These are phyloP conservation scores for Leptogaster cylindrica DNA, from an alignment of 2,888 invertebrate genomes.

Conservation along the genomic window DNA sequence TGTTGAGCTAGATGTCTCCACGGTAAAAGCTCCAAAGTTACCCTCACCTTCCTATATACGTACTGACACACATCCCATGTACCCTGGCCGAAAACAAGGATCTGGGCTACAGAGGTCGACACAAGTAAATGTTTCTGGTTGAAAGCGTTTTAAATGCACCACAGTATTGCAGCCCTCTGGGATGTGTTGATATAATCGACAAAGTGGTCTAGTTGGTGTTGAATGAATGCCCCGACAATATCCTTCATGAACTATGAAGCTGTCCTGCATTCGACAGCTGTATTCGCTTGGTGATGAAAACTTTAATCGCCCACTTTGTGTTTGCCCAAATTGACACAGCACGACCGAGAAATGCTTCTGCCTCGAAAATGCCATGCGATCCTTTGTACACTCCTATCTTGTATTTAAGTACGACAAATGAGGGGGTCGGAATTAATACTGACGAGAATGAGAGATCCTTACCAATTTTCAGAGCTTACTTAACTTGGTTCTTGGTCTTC, in stretches of 20 bases:
- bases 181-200: slow-evolving; percentile 38
- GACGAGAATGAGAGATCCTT: too few species aligned
- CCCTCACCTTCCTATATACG: neutral
- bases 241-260: slow-evolving; percentile 32
- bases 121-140: slow-evolving; percentile 38
- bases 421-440: too few species aligned
- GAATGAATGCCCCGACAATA: slow-evolving; percentile 36
- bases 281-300: slow-evolving; percentile 6
- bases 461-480: too few species aligned
- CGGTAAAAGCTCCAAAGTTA: neutral
- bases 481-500: too few species aligned
- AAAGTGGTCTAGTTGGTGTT: slow-evolving; percentile 38
- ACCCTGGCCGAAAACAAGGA: slow-evolving; percentile 28
- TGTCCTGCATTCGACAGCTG: slow-evolving; percentile 28
- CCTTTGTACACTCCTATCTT: neutral
- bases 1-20: slow-evolving; percentile 26
- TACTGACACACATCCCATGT: slow-evolving; percentile 35
- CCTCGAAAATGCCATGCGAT: neutral
- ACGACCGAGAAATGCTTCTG: neutral
- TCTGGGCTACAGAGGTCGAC: slow-evolving; percentile 17
- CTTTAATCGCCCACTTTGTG: slow-evolving; percentile 36
- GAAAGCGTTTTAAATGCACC: slow-evolving; percentile 33
- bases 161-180: slow-evolving; percentile 23
- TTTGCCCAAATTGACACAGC: slow-evolving; percentile 7
- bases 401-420: neutral